A percentile compares a stretch with the other conserved stretches of the same genome.
Conservation (phyloP, 2,113 vertebrate species). For the Limnothrissa miodon region DNA sequence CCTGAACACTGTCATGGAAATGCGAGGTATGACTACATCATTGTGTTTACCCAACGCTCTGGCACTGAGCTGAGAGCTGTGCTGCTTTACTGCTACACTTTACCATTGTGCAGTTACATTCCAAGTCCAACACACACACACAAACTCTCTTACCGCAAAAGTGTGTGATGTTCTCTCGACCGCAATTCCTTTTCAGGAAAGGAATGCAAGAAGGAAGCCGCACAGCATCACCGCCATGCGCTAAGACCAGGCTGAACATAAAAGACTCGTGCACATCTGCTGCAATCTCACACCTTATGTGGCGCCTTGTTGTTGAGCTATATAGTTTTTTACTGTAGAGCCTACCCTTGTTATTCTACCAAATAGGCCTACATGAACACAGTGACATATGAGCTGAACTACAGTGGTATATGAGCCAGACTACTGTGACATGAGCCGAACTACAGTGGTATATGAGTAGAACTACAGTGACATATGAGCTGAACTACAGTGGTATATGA, state of each 20-base stretch:
- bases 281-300: not conserved
- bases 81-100: not conserved
- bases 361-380: no score
- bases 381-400: no score
- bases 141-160: not conserved
- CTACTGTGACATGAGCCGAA: no score
- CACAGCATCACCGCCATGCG: not conserved
- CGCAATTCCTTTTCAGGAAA: not conserved
- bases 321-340: no score
- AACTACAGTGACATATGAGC: no score
- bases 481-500: no score
- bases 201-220: not conserved
- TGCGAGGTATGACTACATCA: constrained; percentile 1
- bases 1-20: not conserved
- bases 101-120: constrained; percentile 11
- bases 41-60: constrained; percentile 1
- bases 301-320: not conserved
- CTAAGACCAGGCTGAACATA: not conserved
- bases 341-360: no score
- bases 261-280: not conserved
- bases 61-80: not conserved
- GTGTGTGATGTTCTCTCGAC: constrained; percentile 9
- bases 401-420: no score
- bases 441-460: no score
- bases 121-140: not conserved